phyloP scores from a whole-genome alignment of 2,113 vertebrate species.

The Rhynchomys soricoides region DNA sequence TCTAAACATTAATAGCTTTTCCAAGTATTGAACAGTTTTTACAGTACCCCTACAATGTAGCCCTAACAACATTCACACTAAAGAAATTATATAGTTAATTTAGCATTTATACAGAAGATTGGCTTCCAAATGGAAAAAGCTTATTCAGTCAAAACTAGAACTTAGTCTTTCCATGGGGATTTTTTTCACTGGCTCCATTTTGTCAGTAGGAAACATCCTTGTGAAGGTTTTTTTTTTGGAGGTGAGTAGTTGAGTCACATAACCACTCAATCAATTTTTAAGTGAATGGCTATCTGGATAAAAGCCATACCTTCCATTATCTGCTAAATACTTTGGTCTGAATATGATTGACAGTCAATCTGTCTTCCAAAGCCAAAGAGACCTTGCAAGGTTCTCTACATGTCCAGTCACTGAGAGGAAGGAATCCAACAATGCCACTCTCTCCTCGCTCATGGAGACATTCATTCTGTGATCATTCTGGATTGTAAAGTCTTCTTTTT shows the following conservation, averaged over 20 bases:
- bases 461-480: neutral
- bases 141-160: constrained; percentile 57
- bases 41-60: constrained; percentile 36
- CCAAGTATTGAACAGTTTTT: constrained; percentile 58
- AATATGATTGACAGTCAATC: constrained; percentile 41
- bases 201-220: constrained; percentile 44
- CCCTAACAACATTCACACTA: constrained; percentile 54
- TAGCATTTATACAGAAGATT: constrained; percentile 71
- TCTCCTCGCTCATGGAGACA: fast-evolving
- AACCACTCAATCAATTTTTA: constrained; percentile 53
- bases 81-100: constrained; percentile 76
- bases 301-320: constrained; percentile 69
- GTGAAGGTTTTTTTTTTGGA: constrained; percentile 28
- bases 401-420: neutral
- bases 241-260: constrained; percentile 67
- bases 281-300: constrained; percentile 43
- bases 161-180: constrained; percentile 49
- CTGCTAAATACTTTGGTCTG: constrained; percentile 22
- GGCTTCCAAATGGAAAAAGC: constrained; percentile 62
- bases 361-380: constrained; percentile 29
- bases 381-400: constrained; percentile 3
- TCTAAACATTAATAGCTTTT: constrained; percentile 70
- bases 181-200: constrained; percentile 53
- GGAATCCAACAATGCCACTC: neutral
- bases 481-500: constrained; percentile 14